Conservation (phyloP, 2,888 invertebrate genomes). For the Tinea semifulvella region DNA sequence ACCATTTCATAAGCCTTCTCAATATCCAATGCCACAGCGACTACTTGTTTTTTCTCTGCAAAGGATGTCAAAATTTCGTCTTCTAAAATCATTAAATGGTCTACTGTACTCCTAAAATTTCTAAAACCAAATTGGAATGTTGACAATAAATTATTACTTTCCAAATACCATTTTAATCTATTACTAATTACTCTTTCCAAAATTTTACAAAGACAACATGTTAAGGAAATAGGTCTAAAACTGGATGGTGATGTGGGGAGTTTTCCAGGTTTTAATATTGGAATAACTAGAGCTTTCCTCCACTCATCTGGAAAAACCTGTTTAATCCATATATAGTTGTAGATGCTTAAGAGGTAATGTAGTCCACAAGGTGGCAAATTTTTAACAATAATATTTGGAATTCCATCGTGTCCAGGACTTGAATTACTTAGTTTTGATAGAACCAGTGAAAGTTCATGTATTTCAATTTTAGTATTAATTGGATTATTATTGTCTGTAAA, state of each 20-base stretch:
- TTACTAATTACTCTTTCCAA: conserved; percentile 19
- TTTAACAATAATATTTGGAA: conserved; percentile 19
- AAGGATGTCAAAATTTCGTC: conserved; percentile 17
- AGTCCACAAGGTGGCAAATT: conserved; percentile 17
- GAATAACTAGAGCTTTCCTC: conserved; percentile 20
- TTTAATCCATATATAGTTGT: conserved; percentile 7
- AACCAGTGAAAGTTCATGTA: conserved; percentile 16
- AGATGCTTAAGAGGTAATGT: conserved; percentile 14
- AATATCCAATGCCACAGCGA: conserved; percentile 18
- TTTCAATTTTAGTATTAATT: not conserved
- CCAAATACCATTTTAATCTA: conserved; percentile 18
- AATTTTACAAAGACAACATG: conserved; percentile 17
- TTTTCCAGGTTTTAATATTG: conserved; percentile 20
- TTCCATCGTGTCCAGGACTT: conserved; percentile 19
- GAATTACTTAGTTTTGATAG: conserved; percentile 15
- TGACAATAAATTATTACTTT: conserved; percentile 13
- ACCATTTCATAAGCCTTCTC: conserved; percentile 21
- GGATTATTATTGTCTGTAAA: not conserved
- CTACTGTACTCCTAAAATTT: conserved; percentile 18
- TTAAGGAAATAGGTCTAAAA: conserved; percentile 20
- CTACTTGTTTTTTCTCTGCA: conserved; percentile 17
- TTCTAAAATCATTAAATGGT: conserved; percentile 17
- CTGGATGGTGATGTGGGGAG: conserved; percentile 13
- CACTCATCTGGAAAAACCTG: conserved; percentile 20
- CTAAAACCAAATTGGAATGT: conserved; percentile 19